Evolutionary conservation across 1,140 invertebrate species (phyloP).

Genomic region (Drosophila repletoides): DNA sequence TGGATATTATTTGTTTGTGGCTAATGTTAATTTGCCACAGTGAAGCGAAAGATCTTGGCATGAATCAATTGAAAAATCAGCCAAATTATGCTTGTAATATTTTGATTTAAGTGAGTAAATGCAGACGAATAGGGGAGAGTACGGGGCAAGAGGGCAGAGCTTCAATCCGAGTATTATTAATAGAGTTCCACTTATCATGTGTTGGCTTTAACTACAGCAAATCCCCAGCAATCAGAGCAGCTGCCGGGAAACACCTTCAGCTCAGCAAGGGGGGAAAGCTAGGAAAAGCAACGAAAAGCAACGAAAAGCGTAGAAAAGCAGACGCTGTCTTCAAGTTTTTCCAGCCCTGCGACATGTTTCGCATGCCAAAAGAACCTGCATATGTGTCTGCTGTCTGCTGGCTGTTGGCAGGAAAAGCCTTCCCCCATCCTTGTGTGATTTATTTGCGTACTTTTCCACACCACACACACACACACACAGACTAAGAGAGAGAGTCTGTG

Average conservation of each 20-base stretch:
- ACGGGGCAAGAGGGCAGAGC: not conserved
- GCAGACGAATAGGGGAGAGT: not conserved
- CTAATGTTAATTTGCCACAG: constrained; percentile 8
- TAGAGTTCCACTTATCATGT: constrained; percentile 52
- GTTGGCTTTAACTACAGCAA: constrained; percentile 25
- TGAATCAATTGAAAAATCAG: constrained; percentile 17
- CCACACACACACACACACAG: constrained; percentile 4
- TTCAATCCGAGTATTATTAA: constrained; percentile 31
- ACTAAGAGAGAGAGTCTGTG: not conserved
- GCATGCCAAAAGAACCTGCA: constrained; percentile 59
- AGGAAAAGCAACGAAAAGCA: not conserved
- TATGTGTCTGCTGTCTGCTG: constrained; percentile 25
- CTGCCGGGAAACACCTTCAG: not conserved
- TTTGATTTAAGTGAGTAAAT: too few relatives aligned
- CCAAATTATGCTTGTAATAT: constrained; percentile 7
- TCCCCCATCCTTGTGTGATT: constrained; percentile 48
- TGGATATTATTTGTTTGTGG: constrained; percentile 13
- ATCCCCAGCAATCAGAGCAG: constrained; percentile 8
- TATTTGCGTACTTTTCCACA: constrained; percentile 46
- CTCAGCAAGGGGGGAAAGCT: too few relatives aligned
- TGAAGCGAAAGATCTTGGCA: too few relatives aligned
- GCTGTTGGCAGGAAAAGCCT: not conserved
- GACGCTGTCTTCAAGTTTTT: constrained; percentile 22
- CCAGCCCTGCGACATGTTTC: constrained; percentile 55
- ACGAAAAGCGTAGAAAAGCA: not conserved